Percentiles rank a stretch among this genome's conserved stretches.
Evolutionary conservation across 2,888 invertebrate genomes (phyloP).

Genomic region (Coenonympha arcania): DNA sequence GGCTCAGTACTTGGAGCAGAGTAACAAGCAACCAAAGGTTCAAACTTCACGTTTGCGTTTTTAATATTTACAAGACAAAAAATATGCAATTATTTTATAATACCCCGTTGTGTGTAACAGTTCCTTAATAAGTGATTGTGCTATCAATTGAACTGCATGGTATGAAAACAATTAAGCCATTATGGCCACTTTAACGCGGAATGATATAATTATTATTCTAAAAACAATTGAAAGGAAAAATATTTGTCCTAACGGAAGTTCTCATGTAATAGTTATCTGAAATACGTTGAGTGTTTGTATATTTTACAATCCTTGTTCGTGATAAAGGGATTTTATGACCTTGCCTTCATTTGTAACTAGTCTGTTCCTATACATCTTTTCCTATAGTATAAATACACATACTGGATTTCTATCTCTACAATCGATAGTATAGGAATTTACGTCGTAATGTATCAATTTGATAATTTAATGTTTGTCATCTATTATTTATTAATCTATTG

Average conservation of each 20-base stretch:
- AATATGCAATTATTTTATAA: not conserved
- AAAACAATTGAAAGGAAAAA: constrained; percentile 21
- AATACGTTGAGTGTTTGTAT: constrained; percentile 11
- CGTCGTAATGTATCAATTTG: no score
- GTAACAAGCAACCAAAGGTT: no score
- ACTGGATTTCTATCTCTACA: no score
- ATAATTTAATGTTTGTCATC: no score
- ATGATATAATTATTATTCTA: constrained; percentile 10
- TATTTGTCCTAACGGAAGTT: constrained; percentile 21
- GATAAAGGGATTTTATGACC: not conserved
- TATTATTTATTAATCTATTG: no score
- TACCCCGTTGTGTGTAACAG: not conserved
- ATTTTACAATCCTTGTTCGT: not conserved
- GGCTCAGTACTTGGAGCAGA: no score
- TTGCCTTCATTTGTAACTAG: not conserved
- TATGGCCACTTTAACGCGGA: constrained; percentile 18
- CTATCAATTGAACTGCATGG: not conserved
- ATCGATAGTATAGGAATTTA: no score
- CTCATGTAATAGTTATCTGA: constrained; percentile 8
- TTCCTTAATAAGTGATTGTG: not conserved
- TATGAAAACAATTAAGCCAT: constrained; percentile 14
- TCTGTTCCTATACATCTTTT: no score
- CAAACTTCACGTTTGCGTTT: no score
- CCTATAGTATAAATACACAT: no score
- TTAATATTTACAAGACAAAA: no score